Conservation (phyloP, 1,140 invertebrate genomes). For the Macrosteles quadrilineatus region DNA sequence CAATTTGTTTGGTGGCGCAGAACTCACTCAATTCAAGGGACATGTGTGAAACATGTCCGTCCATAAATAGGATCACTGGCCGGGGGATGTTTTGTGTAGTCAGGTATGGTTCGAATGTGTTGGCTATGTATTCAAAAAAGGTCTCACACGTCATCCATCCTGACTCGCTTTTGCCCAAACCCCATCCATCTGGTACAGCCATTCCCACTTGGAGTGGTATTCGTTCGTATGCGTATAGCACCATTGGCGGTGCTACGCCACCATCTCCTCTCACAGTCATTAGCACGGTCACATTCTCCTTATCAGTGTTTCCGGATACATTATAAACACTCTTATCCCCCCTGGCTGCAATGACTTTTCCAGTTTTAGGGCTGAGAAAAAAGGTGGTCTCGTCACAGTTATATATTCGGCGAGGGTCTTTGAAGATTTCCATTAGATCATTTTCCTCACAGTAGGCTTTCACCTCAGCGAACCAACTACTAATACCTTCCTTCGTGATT, state of each 20-base stretch:
- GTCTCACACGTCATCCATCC: slow-evolving; percentile 48
- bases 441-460: no score
- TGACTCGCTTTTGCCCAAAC: slow-evolving; percentile 44
- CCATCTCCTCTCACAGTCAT: slow-evolving; percentile 43
- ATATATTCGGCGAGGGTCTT: not conserved
- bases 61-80: slow-evolving; percentile 43
- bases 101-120: slow-evolving; percentile 46
- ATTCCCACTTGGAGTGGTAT: slow-evolving; percentile 42
- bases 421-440: not conserved
- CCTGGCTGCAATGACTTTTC: slow-evolving; percentile 44
- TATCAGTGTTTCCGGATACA: slow-evolving; percentile 44
- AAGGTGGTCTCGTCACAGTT: not conserved
- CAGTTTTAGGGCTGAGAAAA: not conserved
- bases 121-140: slow-evolving; percentile 49
- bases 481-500: no score
- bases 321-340: slow-evolving; percentile 46
- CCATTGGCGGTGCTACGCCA: slow-evolving; percentile 43
- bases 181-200: slow-evolving; percentile 44
- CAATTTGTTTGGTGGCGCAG: slow-evolving; percentile 46
- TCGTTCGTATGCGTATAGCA: slow-evolving; percentile 47
- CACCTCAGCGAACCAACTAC: no score
- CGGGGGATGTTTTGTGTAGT: slow-evolving; percentile 22
- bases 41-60: slow-evolving; percentile 49
- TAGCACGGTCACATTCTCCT: slow-evolving; percentile 48
- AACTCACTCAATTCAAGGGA: slow-evolving; percentile 47